phyloP scores from a whole-genome alignment of 1,140 invertebrate genomes.

The Idris sp. region DNA sequence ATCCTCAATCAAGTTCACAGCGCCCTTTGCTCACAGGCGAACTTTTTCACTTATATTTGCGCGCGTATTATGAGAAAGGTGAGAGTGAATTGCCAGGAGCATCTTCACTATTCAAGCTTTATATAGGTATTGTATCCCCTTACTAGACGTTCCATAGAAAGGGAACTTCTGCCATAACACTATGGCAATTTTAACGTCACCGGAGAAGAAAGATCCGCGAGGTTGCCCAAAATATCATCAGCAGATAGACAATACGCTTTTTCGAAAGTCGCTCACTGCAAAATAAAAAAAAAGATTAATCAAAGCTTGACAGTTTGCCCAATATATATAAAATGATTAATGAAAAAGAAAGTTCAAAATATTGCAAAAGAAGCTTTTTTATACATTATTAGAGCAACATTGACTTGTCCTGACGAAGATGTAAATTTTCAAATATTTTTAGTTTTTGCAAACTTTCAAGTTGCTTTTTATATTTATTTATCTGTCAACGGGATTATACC shows the following conservation, averaged over 20 bases:
- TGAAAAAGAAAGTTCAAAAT: no score
- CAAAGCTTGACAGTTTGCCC: no score
- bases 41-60: constrained; percentile 47
- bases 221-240: constrained; percentile 24
- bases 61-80: constrained; percentile 66
- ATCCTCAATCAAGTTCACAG: constrained; percentile 43
- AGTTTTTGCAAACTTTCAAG: no score
- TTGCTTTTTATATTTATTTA: no score
- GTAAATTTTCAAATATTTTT: no score
- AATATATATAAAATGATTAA: no score
- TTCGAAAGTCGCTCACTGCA: neutral
- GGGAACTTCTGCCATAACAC: constrained; percentile 67
- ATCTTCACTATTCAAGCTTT: constrained; percentile 78
- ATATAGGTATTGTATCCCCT: constrained; percentile 79
- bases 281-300: no score
- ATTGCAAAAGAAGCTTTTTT: no score
- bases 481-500: no score
- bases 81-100: constrained; percentile 77
- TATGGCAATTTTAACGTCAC: constrained; percentile 66
- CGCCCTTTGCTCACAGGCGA: constrained; percentile 50
- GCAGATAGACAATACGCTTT: no score
- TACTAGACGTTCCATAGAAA: constrained; percentile 73
- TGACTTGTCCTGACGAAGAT: no score
- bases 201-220: constrained; percentile 37
- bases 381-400: no score